Percentiles rank a stretch among this genome's conserved stretches.
Evolutionary conservation across 2,113 vertebrate genomes (phyloP).

Genomic region (Sterna hirundo): DNA sequence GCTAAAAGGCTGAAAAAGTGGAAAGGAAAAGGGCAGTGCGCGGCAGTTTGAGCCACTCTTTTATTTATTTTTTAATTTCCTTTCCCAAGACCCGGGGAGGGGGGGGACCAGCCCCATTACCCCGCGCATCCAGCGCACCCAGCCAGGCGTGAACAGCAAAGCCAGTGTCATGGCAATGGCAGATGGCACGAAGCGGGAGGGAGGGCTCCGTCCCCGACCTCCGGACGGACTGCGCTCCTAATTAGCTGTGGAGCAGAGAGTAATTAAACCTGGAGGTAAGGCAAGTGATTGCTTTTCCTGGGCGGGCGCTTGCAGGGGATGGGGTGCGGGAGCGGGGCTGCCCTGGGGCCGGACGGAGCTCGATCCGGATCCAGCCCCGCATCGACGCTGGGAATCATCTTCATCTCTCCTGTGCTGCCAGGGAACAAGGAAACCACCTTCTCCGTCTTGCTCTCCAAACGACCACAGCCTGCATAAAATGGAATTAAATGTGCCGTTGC

Average conservation of each 20-base stretch:
- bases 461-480: not conserved
- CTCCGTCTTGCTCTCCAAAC: not conserved
- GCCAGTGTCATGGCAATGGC: constrained; percentile 45
- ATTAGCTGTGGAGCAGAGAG: constrained; percentile 23
- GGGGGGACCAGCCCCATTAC: not conserved
- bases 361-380: not conserved
- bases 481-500: not conserved
- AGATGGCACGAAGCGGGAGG: constrained; percentile 44
- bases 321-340: not conserved
- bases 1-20: not conserved
- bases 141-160: constrained; percentile 50
- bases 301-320: not conserved
- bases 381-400: not conserved
- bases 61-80: not conserved
- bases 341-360: not conserved
- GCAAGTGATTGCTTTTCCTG: not conserved
- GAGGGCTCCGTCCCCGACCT: not conserved
- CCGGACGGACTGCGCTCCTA: not conserved
- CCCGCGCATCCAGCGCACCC: not conserved
- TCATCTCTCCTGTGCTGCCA: not conserved
- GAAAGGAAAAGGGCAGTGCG: not conserved
- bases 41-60: not conserved
- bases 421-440: not conserved
- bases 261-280: not conserved
- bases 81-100: not conserved